A percentile compares a stretch with the other conserved stretches of the same genome.
phyloP scores from a whole-genome alignment of 2,113 vertebrate species.

The Rhinoderma darwinii region DNA sequence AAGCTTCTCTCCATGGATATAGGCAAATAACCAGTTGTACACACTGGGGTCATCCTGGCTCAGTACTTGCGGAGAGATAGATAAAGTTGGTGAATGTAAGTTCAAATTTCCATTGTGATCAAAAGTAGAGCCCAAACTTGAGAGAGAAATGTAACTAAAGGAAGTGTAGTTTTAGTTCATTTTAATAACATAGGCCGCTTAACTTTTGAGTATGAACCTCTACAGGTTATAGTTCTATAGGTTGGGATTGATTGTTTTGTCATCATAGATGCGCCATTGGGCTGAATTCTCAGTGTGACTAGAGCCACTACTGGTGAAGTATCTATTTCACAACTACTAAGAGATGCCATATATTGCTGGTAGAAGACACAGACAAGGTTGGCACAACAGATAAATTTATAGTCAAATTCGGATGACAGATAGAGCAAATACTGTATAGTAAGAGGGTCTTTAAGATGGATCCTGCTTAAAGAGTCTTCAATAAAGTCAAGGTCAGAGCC shows the following conservation, averaged over 20 bases:
- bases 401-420: background rate
- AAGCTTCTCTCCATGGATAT: background rate
- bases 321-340: background rate
- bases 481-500: no score
- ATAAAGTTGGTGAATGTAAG: background rate
- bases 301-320: background rate
- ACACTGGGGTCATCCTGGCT: background rate
- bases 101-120: no score
- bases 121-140: no score
- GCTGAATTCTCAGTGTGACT: background rate
- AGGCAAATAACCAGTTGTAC: background rate
- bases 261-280: background rate
- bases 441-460: background rate
- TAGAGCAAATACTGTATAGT: background rate
- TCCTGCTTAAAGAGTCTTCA: no score
- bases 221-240: background rate
- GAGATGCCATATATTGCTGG: background rate
- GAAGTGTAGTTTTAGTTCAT: background rate
- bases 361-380: background rate
- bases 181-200: no score
- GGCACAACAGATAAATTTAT: background rate
- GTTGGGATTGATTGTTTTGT: background rate
- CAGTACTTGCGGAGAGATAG: background rate
- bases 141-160: background rate
- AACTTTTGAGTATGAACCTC: background rate